These are phyloP conservation scores for Trinectes maculatus DNA, from an alignment of 2,113 vertebrate genomes.

Conservation along the genomic window DNA sequence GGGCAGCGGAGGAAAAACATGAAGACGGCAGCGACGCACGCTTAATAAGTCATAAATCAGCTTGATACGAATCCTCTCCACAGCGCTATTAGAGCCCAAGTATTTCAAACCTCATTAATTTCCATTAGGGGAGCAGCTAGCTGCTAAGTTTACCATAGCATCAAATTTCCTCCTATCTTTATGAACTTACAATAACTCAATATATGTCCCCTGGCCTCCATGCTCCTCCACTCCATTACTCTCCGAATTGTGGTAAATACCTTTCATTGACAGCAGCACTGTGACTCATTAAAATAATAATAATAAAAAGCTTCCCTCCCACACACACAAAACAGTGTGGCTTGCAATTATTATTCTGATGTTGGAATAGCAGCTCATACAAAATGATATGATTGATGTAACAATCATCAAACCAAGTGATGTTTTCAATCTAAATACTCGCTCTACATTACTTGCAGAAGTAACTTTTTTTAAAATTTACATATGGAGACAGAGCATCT, in stretches of 20 bases:
- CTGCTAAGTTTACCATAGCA: slow-evolving; percentile 49
- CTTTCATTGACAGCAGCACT: slow-evolving; percentile 1
- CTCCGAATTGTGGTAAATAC: slow-evolving; percentile 7
- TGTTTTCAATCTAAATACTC: too few species aligned
- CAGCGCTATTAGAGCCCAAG: slow-evolving; percentile 70
- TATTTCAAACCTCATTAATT: slow-evolving; percentile 73
- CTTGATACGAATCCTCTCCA: slow-evolving; percentile 67
- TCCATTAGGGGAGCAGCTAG: slow-evolving; percentile 64
- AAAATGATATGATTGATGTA: not conserved
- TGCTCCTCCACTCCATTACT: slow-evolving; percentile 14
- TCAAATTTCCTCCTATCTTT: slow-evolving; percentile 46
- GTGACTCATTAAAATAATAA: too few species aligned
- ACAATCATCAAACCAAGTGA: too few species aligned
- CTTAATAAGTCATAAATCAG: slow-evolving; percentile 76
- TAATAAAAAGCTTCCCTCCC: too few species aligned
- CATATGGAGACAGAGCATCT: too few species aligned
- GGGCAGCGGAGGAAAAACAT: slow-evolving; percentile 46
- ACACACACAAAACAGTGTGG: too few species aligned
- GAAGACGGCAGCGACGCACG: slow-evolving; percentile 47
- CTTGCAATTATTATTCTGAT: too few species aligned
- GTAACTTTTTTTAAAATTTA: too few species aligned
- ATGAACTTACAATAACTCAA: slow-evolving; percentile 34
- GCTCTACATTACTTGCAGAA: too few species aligned
- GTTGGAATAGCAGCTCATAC: not conserved
- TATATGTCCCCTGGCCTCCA: not conserved